These are phyloP conservation scores for Dryobota labecula DNA, from an alignment of 2,888 invertebrate species.

Conservation along the genomic window DNA sequence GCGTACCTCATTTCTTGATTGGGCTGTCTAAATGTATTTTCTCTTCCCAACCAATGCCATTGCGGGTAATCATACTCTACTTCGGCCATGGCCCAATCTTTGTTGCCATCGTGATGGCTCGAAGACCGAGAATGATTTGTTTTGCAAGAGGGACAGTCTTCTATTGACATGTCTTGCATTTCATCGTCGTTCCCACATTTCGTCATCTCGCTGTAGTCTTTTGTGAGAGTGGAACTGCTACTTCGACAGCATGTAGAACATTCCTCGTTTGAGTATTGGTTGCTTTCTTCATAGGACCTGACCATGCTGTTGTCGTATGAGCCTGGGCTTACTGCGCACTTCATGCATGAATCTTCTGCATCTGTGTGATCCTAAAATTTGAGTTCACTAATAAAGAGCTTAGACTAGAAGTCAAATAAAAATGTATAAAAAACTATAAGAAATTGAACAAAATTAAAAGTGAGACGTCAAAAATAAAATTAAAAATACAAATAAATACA, in stretches of 20 bases:
- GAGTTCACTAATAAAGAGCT: constrained; percentile 49
- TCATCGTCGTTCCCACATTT: constrained; percentile 87
- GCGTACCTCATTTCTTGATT: constrained; percentile 80
- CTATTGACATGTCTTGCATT: constrained; percentile 85
- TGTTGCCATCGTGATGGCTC: constrained; percentile 85
- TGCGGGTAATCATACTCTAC: constrained; percentile 89
- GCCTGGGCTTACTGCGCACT: constrained; percentile 89
- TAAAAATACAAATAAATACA: constrained; percentile 29
- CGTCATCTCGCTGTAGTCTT: constrained; percentile 89
- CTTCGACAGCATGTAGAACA: constrained; percentile 88
- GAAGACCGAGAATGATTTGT: constrained; percentile 86
- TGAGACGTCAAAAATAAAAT: background rate
- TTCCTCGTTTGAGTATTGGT: constrained; percentile 88
- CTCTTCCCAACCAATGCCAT: constrained; percentile 88
- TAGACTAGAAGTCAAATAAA: constrained; percentile 45
- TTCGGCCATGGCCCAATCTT: constrained; percentile 87
- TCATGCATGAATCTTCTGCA: constrained; percentile 89
- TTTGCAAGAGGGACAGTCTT: constrained; percentile 88
- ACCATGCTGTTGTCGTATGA: constrained; percentile 90
- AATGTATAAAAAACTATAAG: background rate
- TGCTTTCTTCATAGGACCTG: constrained; percentile 85
- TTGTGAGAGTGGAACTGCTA: constrained; percentile 86
- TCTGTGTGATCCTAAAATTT: constrained; percentile 86
- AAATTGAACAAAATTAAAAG: background rate
- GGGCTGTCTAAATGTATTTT: constrained; percentile 85